Percentiles rank a stretch among this genome's conserved stretches.
These are phyloP conservation scores for Notiomystis cincta DNA, from an alignment of 2,113 vertebrate genomes.

Conservation along the genomic window DNA sequence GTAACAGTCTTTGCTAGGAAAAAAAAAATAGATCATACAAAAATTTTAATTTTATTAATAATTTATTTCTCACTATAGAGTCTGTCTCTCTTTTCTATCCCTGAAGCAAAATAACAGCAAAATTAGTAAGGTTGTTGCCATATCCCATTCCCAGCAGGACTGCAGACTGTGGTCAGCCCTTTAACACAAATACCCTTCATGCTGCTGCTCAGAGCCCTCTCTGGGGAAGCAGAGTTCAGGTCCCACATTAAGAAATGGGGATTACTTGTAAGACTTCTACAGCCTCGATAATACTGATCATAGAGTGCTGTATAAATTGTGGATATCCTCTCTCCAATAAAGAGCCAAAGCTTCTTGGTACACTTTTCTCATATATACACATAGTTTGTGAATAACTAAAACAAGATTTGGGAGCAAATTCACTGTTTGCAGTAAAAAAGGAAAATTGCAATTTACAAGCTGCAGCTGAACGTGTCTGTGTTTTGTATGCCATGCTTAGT, in stretches of 20 bases:
- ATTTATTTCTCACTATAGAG: neutral
- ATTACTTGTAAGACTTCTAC: neutral
- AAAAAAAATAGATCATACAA: neutral
- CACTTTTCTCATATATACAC: neutral
- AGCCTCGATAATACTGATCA: neutral
- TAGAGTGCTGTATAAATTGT: neutral
- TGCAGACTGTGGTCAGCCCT: neutral
- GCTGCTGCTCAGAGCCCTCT: neutral
- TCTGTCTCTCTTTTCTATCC: neutral
- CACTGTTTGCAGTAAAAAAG: neutral
- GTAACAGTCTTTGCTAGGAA: neutral
- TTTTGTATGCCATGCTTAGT: neutral
- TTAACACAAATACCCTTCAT: neutral
- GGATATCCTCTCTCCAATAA: neutral
- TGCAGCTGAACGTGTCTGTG: neutral
- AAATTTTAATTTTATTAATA: neutral
- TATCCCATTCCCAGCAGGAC: neutral
- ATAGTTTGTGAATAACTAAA: neutral
- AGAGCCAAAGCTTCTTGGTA: neutral
- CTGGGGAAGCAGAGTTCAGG: neutral
- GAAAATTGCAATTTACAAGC: neutral
- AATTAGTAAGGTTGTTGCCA: neutral
- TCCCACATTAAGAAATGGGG: neutral
- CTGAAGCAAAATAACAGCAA: neutral
- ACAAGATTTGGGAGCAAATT: neutral